Base-by-base conservation (phyloP, 2,113 vertebrate species). In the Asarcornis scutulata region DNA sequence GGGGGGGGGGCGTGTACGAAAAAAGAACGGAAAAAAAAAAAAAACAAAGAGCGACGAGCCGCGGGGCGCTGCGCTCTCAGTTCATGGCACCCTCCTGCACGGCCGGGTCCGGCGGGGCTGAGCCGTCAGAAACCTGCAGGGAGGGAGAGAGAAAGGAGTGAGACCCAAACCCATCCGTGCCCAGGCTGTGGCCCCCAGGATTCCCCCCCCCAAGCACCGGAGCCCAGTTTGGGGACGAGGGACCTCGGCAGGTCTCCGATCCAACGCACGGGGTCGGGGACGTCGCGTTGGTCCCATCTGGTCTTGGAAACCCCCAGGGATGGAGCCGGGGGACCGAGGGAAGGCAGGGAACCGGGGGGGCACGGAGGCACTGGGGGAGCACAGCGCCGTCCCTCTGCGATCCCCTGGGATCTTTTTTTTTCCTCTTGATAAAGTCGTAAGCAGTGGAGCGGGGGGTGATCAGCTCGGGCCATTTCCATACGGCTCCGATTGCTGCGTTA, bases 41-140 rank as follows among this genome's bases (percentile, higher is more conserved):
- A 27, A 69, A 75, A 79, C 56, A 75, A 72, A 79, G 79, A 76
- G 10, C 20, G 46, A 48, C 18, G 17, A 26, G 11, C n/a, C 25
- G 5, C 13, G 34, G 0, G 93, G 1, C 2, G 59, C 68, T 59
- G 29, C 13, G 84, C n/a, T 34, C 81, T 98, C 97, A 98, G 97
- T 98, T 98, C 98, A 98, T 98, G 97, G 96, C 97, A 83, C 52
- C 67, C 84, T 60, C 25, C 20, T 20, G 20, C 0, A 2, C 0
- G 1, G 66, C 10, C 6, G 62, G 87, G 63, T 95, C 97, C 95
- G 75, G 91, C 0, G 9, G 55, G 55, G 76, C 29, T 46, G 91
- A 83, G 91, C 11, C 0, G 44, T 46, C 93, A 86, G 56, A 91
- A 72, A 89, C 89, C 96, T 97, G 79, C 3, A 14, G 20, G 2